phyloP scores from a whole-genome alignment of 2,888 invertebrate species.

The Scaptomyza tumidula region DNA sequence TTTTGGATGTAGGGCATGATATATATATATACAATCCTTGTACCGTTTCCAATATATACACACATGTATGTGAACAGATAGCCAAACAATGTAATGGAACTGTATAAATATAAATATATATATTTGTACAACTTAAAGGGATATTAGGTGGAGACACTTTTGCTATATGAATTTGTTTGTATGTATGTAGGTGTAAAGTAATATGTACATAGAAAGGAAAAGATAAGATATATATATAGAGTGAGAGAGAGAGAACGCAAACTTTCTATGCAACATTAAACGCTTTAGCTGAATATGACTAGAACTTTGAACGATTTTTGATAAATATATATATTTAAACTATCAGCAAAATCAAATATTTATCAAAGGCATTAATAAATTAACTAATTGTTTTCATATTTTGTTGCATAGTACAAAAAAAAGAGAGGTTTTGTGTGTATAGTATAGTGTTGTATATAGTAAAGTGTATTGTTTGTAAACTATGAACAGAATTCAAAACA shows the following conservation, averaged over 20 bases:
- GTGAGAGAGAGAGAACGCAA: slow-evolving; percentile 3
- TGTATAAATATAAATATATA: not conserved
- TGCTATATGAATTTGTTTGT: not conserved
- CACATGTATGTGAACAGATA: not conserved
- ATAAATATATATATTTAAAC: not conserved
- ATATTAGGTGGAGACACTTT: not conserved
- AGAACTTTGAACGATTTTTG: not conserved
- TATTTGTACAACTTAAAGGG: slow-evolving; percentile 12
- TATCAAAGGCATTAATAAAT: not conserved
- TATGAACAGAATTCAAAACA: not conserved
- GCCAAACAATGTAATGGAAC: slow-evolving; percentile 12
- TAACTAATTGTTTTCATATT: not conserved
- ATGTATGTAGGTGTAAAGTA: slow-evolving; percentile 12
- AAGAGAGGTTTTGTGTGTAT: not conserved
- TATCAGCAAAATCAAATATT: not conserved
- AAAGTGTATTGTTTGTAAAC: no score
- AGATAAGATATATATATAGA: not conserved
- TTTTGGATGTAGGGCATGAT: slow-evolving; percentile 27
- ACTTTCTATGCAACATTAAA: slow-evolving; percentile 12
- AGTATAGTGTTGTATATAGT: no score
- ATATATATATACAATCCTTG: slow-evolving; percentile 36
- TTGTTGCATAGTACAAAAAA: slow-evolving; percentile 12
- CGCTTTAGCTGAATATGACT: not conserved
- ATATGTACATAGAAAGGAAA: slow-evolving; percentile 12
- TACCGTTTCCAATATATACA: slow-evolving; percentile 27